Evolutionary conservation across 2,797 vertebrate species (phyloP).

Genomic region (Spondyliosoma cantharus): DNA sequence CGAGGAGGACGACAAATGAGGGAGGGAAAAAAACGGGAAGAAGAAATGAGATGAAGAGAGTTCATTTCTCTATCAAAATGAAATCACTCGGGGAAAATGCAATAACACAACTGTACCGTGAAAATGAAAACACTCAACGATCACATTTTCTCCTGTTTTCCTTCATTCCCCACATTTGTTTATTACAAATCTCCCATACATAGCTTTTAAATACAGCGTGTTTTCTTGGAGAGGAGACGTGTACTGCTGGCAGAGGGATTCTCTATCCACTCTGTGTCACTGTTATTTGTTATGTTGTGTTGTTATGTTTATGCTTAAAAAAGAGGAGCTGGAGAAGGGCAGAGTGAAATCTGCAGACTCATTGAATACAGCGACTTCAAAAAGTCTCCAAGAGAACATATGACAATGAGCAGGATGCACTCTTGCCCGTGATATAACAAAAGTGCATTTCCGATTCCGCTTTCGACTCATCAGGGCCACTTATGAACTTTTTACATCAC

Average conservation of each 20-base stretch:
- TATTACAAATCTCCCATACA: neutral
- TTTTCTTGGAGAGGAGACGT: conserved; percentile 12
- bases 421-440: conserved; percentile 11
- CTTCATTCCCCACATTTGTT: conserved; percentile 16
- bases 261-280: conserved; percentile 10
- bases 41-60: conserved; percentile 20
- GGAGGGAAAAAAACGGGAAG: neutral
- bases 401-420: conserved; percentile 10
- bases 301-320: no score
- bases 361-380: neutral
- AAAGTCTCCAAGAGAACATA: neutral
- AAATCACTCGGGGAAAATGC: conserved; percentile 18
- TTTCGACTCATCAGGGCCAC: conserved; percentile 22
- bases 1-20: conserved; percentile 9
- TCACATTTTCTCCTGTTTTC: conserved; percentile 6
- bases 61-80: conserved; percentile 12
- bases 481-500: conserved; percentile 16
- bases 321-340: neutral
- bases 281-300: conserved; percentile 1
- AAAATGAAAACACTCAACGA: conserved; percentile 30
- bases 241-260: neutral
- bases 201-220: conserved; percentile 20
- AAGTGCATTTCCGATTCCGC: conserved; percentile 20
- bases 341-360: neutral
- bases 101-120: conserved; percentile 16